Base-by-base conservation (phyloP, 2,888 invertebrate species). In the Sarcophaga variegata region DNA sequence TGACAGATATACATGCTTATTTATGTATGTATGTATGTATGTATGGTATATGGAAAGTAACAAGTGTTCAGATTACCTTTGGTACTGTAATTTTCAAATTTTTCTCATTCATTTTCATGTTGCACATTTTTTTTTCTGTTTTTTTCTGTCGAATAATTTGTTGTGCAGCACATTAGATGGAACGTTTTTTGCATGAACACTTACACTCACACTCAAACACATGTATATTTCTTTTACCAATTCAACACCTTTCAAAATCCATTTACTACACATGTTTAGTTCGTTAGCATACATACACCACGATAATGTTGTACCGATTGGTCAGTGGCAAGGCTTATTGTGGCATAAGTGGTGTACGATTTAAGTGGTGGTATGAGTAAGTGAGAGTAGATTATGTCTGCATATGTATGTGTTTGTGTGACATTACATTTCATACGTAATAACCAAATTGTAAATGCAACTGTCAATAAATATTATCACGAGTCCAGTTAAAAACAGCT, bases 401-500 rank as follows among this genome's bases (percentile, higher is more conserved):
- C 1, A 54, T 60, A 49, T 66, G 6, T n/a, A 25, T 70, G 54
- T 70, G 20, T 11, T 14, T 47, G 6, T 45, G 14, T 37, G 49
- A 54, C 62, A 67, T 69, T 63, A 76, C 70, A 62, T 75, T 83
- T 69, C 83, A 67, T 69, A 77, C 77, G 72, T 74, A 83, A 81
- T 77, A 76, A 81, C 62, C 69, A 81, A 87, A 84, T 77, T 84
- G 84, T 81, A 81, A 86, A 83, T 87, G 81, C 83, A 87, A 84
- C 81, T 87, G 84, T 81, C 87, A 87, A 87, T 84, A 82, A 84
- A 87, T 87, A 84, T 87, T 87, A 84, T 82, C 87, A 79, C 66
- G 79, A 84, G 87, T 79, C 67, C 69, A 76, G 87, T 87, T 87
- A 82, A 82, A 78, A 81, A 62, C 49, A 67, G 62, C 22, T 76